Base-by-base conservation (phyloP, 2,113 vertebrate species). In the Collichthys lucidus region DNA sequence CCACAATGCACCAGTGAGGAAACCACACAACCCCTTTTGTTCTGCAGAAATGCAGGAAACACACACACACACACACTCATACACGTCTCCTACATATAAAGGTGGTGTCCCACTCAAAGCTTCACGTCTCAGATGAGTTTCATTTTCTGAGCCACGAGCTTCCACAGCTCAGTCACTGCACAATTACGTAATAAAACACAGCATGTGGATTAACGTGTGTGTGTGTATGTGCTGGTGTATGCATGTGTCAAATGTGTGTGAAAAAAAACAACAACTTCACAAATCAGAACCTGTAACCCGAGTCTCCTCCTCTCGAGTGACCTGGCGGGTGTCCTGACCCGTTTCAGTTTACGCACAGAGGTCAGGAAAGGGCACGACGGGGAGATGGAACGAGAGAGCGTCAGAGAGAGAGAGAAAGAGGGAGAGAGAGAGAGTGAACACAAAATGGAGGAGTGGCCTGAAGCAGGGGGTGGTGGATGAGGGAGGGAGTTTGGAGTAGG, bases 361-460 rank as follows among this genome's bases (percentile, higher is more conserved):
- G 92, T 92, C 91, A 92, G 61, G 83, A 90, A 89, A 82, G 72
- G 42, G 16, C 88, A 91, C 3, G 50, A 74, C 60, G 17, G 16
- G 70, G 69, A 80, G 73, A 86, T 78, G 67, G 77, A 82, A 70
- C 8, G 80, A 69, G 56, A 56, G 70, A 67, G 67, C 26, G 72
- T 70, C 79, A 92, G 65, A 80, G 31, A 83, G 74, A 57, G 56
- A 35, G 74, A 2, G 74, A 64, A 64, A 11, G 56, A 60, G 68
- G 63, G 31, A 4, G 31, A 35, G 31, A 35, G 31, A 35, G 31
- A 35, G 74, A 2, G 74, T 62, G 62, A 79, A 67, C 66, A 86
- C 80, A 93, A 90, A 94, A 93, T 91, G 92, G 90, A 91, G 89
- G 91, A 89, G 90, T 86, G 89, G 84, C 84, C 85, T 82, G 77